Conservation (phyloP, 2,113 vertebrate genomes). For the Shinisaurus crocodilurus region DNA sequence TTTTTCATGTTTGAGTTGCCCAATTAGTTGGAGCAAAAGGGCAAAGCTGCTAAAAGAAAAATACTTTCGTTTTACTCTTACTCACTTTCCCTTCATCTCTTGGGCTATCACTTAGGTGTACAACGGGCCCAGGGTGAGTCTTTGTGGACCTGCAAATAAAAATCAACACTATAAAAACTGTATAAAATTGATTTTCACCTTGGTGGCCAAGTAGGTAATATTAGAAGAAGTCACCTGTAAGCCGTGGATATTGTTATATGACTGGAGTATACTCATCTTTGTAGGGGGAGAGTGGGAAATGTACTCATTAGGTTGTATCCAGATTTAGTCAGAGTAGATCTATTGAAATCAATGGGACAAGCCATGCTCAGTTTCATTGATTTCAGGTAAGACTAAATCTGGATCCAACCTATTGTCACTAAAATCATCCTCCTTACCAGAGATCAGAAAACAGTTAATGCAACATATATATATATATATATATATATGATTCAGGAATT, state of each 20-base stretch:
- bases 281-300: not conserved
- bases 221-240: not conserved
- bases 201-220: not conserved
- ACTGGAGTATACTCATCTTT: not conserved
- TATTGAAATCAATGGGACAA: too few species aligned
- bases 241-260: not conserved
- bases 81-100: slow-evolving; percentile 98
- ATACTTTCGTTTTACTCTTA: slow-evolving; percentile 36
- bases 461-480: not conserved
- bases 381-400: too few species aligned
- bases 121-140: slow-evolving; percentile 97
- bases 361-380: too few species aligned
- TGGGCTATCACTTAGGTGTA: slow-evolving; percentile 97
- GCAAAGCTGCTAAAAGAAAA: slow-evolving; percentile 17
- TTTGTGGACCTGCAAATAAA: slow-evolving; percentile 90
- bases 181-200: not conserved
- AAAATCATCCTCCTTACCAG: not conserved
- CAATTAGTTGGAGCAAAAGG: not conserved
- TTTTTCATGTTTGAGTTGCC: not conserved
- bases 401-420: too few species aligned
- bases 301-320: not conserved
- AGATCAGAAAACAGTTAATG: not conserved
- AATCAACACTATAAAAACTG: slow-evolving; percentile 51
- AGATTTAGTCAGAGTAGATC: too few species aligned
- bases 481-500: too few species aligned